A percentile compares a stretch with the other conserved stretches of the same genome.
Conservation (phyloP, 1,140 invertebrate genomes). For the Spodoptera frugiperda region DNA sequence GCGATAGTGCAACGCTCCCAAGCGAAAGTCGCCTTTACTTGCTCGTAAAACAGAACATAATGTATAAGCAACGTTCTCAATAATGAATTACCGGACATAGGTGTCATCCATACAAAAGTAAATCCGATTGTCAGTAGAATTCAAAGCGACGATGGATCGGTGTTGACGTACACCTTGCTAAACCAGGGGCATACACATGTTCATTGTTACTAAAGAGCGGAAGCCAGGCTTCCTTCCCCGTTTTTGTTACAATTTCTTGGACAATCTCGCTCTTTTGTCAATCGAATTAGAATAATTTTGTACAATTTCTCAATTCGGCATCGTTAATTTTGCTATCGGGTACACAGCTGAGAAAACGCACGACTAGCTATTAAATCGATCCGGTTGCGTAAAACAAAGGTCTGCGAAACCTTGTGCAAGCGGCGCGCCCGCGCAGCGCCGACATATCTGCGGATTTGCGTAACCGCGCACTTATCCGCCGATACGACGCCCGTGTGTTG, state of each 20-base stretch:
- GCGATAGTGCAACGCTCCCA: constrained; percentile 72
- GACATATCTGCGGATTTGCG: constrained; percentile 86
- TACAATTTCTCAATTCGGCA: constrained; percentile 61
- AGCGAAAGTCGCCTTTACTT: constrained; percentile 68
- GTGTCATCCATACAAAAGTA: constrained; percentile 69
- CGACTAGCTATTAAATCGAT: constrained; percentile 83
- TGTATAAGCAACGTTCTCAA: constrained; percentile 61
- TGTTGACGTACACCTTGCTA: constrained; percentile 41
- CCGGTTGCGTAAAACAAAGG: constrained; percentile 86
- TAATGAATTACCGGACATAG: constrained; percentile 75
- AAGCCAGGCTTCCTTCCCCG: constrained; percentile 13
- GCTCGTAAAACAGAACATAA: constrained; percentile 59
- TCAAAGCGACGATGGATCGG: constrained; percentile 36
- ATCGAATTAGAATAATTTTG: constrained; percentile 39
- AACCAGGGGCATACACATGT: constrained; percentile 15
- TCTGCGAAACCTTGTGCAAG: constrained; percentile 86
- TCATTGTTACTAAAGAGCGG: constrained; percentile 33
- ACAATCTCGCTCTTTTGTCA: background rate
- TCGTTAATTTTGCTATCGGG: constrained; percentile 66
- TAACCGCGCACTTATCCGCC: constrained; percentile 84
- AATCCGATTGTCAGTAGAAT: constrained; percentile 56
- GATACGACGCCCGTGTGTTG: constrained; percentile 80
- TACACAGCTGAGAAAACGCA: constrained; percentile 78
- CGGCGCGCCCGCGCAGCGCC: constrained; percentile 80
- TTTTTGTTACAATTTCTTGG: constrained; percentile 39